phyloP scores from a whole-genome alignment of 2,113 vertebrate species.

The Atrichornis clamosus region DNA sequence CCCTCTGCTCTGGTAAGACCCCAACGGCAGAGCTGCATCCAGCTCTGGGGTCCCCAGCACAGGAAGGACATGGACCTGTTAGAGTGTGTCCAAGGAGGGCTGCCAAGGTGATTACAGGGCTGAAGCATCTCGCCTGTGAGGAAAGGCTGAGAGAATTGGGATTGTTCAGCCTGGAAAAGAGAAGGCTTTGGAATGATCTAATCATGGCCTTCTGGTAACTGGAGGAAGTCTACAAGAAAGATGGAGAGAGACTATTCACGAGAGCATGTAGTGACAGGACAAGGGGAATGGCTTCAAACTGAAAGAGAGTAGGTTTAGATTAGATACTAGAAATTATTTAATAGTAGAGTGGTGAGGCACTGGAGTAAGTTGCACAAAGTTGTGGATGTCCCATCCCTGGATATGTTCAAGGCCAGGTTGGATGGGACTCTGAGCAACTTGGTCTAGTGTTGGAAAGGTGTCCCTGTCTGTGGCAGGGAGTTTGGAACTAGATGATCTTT shows the following conservation, averaged over 20 bases:
- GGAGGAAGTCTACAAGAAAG: neutral
- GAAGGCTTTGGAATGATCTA: neutral
- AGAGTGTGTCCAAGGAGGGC: neutral
- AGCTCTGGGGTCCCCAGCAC: neutral
- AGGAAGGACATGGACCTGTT: neutral
- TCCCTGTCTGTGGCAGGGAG: neutral
- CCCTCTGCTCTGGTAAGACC: neutral
- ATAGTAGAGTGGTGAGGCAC: neutral
- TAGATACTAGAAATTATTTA: neutral
- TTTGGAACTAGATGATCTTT: neutral
- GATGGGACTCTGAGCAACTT: too few species aligned
- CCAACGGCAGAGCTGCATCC: neutral
- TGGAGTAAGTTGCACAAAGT: neutral
- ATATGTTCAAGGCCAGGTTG: neutral
- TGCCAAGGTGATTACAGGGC: neutral
- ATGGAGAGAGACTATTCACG: neutral
- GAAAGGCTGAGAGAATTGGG: neutral
- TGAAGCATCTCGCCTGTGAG: neutral
- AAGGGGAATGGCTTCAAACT: neutral
- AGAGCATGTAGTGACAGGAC: neutral
- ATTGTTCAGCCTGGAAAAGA: neutral
- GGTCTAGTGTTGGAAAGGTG: neutral
- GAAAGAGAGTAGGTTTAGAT: neutral
- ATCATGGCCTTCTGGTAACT: neutral
- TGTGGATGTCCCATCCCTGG: accelerated